Evolutionary conservation across 2,113 vertebrate genomes (phyloP).

Genomic region (Nymphicus hollandicus): DNA sequence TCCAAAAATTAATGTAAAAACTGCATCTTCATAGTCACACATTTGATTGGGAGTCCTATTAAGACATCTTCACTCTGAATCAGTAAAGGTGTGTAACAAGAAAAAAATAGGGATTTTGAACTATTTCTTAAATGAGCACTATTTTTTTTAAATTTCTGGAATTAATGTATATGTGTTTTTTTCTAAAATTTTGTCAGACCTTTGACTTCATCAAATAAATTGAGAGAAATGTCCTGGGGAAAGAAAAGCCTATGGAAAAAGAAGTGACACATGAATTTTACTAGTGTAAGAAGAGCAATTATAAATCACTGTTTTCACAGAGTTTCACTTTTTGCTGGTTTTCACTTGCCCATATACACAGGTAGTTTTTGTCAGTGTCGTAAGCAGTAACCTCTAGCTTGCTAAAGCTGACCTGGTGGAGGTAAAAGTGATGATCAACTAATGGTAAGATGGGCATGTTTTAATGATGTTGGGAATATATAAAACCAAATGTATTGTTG

Average conservation of each 20-base stretch:
- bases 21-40: background rate
- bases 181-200: background rate
- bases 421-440: background rate
- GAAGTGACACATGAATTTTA: background rate
- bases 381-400: background rate
- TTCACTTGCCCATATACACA: background rate
- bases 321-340: background rate
- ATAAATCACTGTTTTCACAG: background rate
- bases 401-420: background rate
- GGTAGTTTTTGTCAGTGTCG: background rate
- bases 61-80: background rate
- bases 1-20: background rate
- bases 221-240: background rate
- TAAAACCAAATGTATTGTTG: background rate
- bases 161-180: background rate
- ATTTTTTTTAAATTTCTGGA: background rate
- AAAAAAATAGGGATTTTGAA: background rate
- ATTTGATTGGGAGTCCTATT: background rate
- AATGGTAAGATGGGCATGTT: constrained; percentile 54
- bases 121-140: background rate
- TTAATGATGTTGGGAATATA: constrained; percentile 63
- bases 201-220: background rate
- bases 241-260: background rate
- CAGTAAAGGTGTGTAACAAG: background rate
- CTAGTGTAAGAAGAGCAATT: background rate